These are phyloP conservation scores for Calliphora vomitoria DNA, from an alignment of 2,888 invertebrate genomes.

Conservation along the genomic window DNA sequence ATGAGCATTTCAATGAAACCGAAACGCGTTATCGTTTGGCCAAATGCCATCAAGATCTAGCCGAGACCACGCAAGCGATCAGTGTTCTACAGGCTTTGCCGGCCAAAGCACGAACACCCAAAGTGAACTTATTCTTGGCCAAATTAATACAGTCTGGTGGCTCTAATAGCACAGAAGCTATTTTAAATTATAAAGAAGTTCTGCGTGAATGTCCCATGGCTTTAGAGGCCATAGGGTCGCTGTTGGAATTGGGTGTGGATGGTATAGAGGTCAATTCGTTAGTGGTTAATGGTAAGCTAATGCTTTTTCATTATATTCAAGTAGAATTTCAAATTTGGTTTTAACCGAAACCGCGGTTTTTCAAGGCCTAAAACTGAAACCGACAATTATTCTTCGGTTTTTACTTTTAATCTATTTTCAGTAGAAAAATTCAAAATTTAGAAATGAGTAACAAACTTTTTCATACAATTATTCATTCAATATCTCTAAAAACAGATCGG, in stretches of 20 bases:
- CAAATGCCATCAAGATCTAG: conserved; percentile 88
- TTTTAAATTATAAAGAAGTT: conserved; percentile 92
- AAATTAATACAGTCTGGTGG: conserved; percentile 88
- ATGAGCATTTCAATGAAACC: conserved; percentile 85
- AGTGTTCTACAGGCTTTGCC: conserved; percentile 83
- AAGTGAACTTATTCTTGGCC: conserved; percentile 91
- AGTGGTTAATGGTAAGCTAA: conserved; percentile 86
- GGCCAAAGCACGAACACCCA: conserved; percentile 88
- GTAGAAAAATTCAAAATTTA: too few relatives aligned
- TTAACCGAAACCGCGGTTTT: too few relatives aligned
- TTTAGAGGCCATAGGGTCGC: conserved; percentile 89
- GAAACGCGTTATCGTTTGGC: conserved; percentile 91
- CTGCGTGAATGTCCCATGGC: conserved; percentile 91
- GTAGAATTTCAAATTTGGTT: too few relatives aligned
- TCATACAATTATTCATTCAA: too few relatives aligned
- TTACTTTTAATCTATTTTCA: too few relatives aligned
- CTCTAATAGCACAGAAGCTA: conserved; percentile 88
- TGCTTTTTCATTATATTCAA: not conserved
- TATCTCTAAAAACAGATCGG: too few relatives aligned
- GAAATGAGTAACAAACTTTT: too few relatives aligned
- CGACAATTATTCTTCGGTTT: too few relatives aligned
- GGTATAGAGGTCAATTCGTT: conserved; percentile 91
- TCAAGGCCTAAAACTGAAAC: too few relatives aligned
- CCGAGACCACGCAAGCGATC: conserved; percentile 87
- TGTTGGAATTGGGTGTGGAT: conserved; percentile 89